Conservation (phyloP, 1,140 invertebrate genomes). For the Megathymus violae region DNA sequence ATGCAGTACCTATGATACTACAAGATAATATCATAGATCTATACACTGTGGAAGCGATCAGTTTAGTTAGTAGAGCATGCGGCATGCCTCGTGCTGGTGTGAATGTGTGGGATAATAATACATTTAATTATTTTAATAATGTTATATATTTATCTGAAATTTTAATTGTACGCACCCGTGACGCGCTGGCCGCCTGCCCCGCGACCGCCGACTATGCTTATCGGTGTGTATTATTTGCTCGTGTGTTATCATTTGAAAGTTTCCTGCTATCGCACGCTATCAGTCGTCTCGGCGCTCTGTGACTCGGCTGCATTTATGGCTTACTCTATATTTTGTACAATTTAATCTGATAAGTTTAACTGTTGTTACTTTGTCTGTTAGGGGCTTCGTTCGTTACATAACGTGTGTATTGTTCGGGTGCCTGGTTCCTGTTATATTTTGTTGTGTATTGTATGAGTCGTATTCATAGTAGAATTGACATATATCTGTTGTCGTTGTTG, state of each 20-base stretch:
- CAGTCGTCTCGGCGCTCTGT: conserved; percentile 46
- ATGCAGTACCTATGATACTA: conserved; percentile 31
- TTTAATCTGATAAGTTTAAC: conserved; percentile 27
- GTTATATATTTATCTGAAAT: conserved; percentile 10
- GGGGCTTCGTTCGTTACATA: conserved; percentile 24
- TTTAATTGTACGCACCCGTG: conserved; percentile 20
- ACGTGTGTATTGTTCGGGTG: conserved; percentile 30
- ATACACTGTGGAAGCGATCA: conserved; percentile 4
- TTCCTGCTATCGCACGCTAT: conserved; percentile 36
- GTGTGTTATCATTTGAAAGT: conserved; percentile 45
- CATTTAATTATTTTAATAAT: not conserved
- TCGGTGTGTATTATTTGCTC: conserved; percentile 49
- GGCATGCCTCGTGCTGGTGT: conserved; percentile 10
- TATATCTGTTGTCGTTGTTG: conserved; percentile 29
- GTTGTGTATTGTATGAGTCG: conserved; percentile 26
- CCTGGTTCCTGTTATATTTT: conserved; percentile 31
- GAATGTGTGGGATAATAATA: not conserved
- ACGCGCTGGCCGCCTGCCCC: not conserved
- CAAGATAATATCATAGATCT: conserved; percentile 28
- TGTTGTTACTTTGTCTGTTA: conserved; percentile 20
- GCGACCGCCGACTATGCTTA: conserved; percentile 35
- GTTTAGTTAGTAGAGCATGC: too few species aligned
- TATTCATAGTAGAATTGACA: conserved; percentile 27
- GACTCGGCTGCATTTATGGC: conserved; percentile 54
- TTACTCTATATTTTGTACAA: conserved; percentile 38